These are phyloP conservation scores for Nothobranchius kuhntae DNA, from an alignment of 2,113 vertebrate genomes.

Conservation along the genomic window DNA sequence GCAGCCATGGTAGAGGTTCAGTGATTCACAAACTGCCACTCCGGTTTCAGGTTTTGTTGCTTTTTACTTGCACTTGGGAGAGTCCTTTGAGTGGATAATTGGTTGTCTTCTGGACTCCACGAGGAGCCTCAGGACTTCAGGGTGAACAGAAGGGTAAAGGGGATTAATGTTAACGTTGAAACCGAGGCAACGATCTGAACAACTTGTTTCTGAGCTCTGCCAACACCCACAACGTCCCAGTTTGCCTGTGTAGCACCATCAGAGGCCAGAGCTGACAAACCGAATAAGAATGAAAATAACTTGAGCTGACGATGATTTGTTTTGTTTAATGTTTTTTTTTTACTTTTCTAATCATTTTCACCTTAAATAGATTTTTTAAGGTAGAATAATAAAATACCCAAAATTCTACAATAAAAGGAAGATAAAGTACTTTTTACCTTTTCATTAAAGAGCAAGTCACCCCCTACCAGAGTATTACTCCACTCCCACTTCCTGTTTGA, in stretches of 20 bases:
- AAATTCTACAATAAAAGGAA: no score
- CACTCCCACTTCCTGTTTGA: no score
- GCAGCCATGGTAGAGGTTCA: constrained; percentile 10
- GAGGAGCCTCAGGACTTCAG: constrained; percentile 46
- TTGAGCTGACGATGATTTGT: no score
- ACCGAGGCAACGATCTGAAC: constrained; percentile 42
- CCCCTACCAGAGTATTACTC: no score
- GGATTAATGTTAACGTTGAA: constrained; percentile 49
- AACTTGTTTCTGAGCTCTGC: constrained; percentile 16
- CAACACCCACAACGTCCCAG: neutral
- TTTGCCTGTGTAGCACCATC: neutral
- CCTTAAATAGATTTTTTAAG: no score
- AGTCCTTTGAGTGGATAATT: constrained; percentile 43
- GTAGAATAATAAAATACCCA: no score
- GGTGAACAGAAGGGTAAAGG: constrained; percentile 62
- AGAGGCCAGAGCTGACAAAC: neutral
- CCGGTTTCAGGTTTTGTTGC: constrained; percentile 4
- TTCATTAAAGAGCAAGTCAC: no score
- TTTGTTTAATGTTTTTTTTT: no score
- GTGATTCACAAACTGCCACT: neutral
- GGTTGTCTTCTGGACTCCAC: constrained; percentile 47
- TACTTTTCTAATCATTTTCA: no score
- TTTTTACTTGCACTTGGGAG: constrained; percentile 22
- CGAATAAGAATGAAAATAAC: no score
- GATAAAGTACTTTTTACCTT: no score